Percentiles rank a stretch among this genome's conserved stretches.
phyloP scores from a whole-genome alignment of 2,797 vertebrate genomes.

The Sebastes nivosus region DNA sequence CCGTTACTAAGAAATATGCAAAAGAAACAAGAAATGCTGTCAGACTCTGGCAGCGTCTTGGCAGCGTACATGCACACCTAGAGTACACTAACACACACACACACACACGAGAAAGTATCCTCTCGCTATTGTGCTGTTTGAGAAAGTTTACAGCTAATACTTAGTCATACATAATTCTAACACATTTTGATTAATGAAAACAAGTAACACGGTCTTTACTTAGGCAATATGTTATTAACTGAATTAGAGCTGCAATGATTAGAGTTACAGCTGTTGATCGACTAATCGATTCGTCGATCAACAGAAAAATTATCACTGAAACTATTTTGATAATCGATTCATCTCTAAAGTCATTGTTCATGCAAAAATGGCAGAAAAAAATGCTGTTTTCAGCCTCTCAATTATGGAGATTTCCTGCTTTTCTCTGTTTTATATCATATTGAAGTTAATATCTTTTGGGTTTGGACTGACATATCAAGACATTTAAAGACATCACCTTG shows the following conservation, averaged over 20 bases:
- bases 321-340: too few species aligned
- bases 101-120: background rate
- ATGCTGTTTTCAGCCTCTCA: background rate
- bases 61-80: background rate
- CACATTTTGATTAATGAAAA: conserved; percentile 26
- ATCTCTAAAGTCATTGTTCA: background rate
- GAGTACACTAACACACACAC: background rate
- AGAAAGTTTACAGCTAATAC: background rate
- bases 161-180: conserved; percentile 12
- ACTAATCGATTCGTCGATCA: background rate
- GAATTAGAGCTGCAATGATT: background rate
- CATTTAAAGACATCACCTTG: background rate
- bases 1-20: conserved; percentile 52
- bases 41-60: conserved; percentile 43
- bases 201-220: background rate
- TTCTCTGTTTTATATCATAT: background rate
- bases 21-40: conserved; percentile 59
- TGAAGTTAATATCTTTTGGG: background rate
- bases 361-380: background rate
- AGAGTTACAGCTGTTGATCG: background rate
- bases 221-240: background rate
- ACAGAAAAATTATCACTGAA: too few species aligned
- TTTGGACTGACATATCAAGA: background rate
- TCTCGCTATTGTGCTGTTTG: background rate
- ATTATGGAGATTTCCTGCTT: background rate